Evolutionary conservation across 2,888 invertebrate species (phyloP), one percentile per base, ranked within the genome.

Genomic region (Trilocha varians): DNA sequence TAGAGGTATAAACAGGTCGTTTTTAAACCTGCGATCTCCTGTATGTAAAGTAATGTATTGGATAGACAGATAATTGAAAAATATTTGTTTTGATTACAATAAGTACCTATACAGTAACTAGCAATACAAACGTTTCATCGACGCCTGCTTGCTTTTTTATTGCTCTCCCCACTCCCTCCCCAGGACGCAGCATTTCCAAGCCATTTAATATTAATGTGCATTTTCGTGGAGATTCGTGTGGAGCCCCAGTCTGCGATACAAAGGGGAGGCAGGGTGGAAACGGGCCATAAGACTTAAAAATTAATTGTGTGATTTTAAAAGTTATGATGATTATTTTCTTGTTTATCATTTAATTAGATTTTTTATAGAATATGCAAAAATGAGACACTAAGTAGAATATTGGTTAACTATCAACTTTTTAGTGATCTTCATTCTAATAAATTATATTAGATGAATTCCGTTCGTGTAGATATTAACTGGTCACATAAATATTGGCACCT

Each of bases 131-230:
- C 57, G 73, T 78, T 78, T 79, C 77, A 82, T 79, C 72, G 75
- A 71, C 74, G 75, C 73, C 69, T 65, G 65, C 70, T 77, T 60
- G 59, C 62, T 74, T 78, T 79, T 84, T 78, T 77, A 73, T 74
- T 74, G 69, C 68, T 51, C 65, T 70, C 68, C 68, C 59, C 47
- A 55, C 40, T 47, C 56, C 48, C 49, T 44, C 44, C 59, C 75
- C 70, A 71, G 78, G 69, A 82, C 80, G 78, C 77, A 80, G 80
- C 84, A 84, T 85, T 87, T 87, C 87, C 87, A 80, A 84, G 83
- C 86, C 86, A 87, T 87, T 87, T 86, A 87, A 87, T 87, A 87
- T 87, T 87, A 87, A 87, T 87, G 87, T 85, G 86, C 85, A 86
- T 85, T 87, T 87, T 84, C 84, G 83, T 79, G 78, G 78, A 82